Base-by-base conservation (phyloP, 64 coral and sea anemone genomes). In the Stylophora pistillata region DNA sequence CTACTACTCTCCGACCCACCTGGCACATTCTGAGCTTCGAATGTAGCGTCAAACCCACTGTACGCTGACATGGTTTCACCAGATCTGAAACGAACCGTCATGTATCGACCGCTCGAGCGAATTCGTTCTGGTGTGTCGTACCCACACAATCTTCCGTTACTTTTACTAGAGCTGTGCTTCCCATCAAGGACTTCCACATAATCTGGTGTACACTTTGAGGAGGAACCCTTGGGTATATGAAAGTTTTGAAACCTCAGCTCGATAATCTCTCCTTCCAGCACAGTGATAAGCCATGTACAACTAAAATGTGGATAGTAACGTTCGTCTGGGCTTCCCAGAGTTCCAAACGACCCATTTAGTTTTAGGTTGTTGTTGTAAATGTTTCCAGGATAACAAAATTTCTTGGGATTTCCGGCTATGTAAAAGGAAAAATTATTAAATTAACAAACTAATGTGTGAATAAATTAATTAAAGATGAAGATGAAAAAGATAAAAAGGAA, bases 171-270 rank as follows among this genome's bases (percentile, higher is more conserved):
- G 16, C 28, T 73, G 30, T 30, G 2, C 10, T 32, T 13, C 13
- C 71, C 71, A 31, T 73, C 71, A 13, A 73, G 16, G 32, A 31
- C 28, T 30, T 73, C 71, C 71, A 73, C 71, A 73, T 73, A 73
- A 33, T 73, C 71, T 32, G 20, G 21, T 66, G 63, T 66, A 66
- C 63, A 66, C 5, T 1, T 66, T 20, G 63, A 26, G 21, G 27
- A 9, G 31, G 3, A 6, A 30, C 13, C 31, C 28, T 13, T 15
- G 10, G 29, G 11, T 30, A 73, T n/a, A 32, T 31, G 2, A 33
- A 73, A 73, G 15, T 0, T 33, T 13, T 33, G 3, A 33, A 73
- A 73, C 0, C 11, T 17, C 13, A 73, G 27, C 23, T 33, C 31
- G 1, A 73, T 17, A 32, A 73, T 73, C 0, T 73, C 32, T 32